Conservation (phyloP, 2,113 vertebrate species). For the Cebidichthys violaceus region DNA sequence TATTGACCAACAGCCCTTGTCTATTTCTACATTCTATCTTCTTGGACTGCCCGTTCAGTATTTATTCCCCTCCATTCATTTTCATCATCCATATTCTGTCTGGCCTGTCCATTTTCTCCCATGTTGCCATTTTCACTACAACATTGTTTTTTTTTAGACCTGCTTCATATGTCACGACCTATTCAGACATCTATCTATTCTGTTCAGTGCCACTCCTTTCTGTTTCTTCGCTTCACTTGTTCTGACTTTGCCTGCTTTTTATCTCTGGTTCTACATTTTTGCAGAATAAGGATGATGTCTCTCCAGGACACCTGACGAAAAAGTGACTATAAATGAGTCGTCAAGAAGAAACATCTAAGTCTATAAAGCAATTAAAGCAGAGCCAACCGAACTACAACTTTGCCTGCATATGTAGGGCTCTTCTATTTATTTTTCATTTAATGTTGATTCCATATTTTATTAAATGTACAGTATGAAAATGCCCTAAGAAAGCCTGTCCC, state of each 20-base stretch:
- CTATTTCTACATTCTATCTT: background rate
- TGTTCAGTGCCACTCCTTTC: background rate
- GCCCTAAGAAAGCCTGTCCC: background rate
- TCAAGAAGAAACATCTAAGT: background rate
- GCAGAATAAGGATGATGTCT: slow-evolving; percentile 4
- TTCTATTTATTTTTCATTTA: background rate
- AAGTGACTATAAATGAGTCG: background rate
- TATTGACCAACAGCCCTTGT: background rate
- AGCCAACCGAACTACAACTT: background rate
- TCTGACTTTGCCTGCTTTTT: slow-evolving; percentile 7
- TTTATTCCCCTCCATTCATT: background rate
- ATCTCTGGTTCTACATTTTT: slow-evolving; percentile 25
- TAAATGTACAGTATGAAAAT: background rate
- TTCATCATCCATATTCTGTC: background rate
- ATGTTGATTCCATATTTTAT: background rate
- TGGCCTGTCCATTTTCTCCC: background rate
- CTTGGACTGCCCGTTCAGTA: background rate
- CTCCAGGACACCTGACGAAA: background rate
- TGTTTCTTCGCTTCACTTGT: slow-evolving; percentile 23
- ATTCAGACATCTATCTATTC: slow-evolving; percentile 27
- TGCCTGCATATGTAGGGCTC: background rate
- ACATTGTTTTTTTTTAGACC: background rate
- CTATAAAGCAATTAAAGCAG: background rate
- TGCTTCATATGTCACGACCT: slow-evolving; percentile 12
- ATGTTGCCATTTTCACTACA: background rate